Base-by-base conservation (phyloP, 2,888 invertebrate genomes). In the Eupithecia insigniata region DNA sequence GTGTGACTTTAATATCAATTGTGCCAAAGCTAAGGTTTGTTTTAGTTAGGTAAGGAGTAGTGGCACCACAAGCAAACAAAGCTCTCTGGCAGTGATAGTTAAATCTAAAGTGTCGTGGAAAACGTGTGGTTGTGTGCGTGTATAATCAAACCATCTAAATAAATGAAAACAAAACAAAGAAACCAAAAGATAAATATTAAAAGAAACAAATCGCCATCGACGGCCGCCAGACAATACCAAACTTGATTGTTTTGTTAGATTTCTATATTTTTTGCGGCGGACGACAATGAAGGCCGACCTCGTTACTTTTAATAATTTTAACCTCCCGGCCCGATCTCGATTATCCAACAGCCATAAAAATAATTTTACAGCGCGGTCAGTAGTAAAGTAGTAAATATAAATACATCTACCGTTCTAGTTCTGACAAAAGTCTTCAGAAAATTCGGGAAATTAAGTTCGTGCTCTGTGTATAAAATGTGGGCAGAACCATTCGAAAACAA, bases 41-140 rank as follows among this genome's bases (percentile, higher is more conserved):
- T 74, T 68, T 68, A 71, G 69, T 71, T 64, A 70, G 81, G 80
- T 76, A 81, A 81, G 80, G 76, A 81, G 82, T 34, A 55, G 68
- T 82, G 85, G 83, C 85, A 87, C 84, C 85, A 83, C 83, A 90
- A 90, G 88, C 89, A 83, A 74, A 70, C 28, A 75, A 90, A 91
- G 89, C 89, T 81, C 84, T 87, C 83, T 80, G 82, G 85, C 82
- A 83, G 89, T 89, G 87, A 84, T 82, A 80, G 58, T 69, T 60
- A 67, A 69, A 55, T 67, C 69, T 66, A 67, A 73, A 75, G 79
- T 77, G 81, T 87, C 82, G 84, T 89, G 89, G 90, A 90, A 90
- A 64, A 91, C 91, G 86, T 92, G 92, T 93, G 92, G 92, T 93
- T 90, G 89, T 84, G 91, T 92, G 92, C 90, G 89, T 90, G 89